Evolutionary conservation across 2,113 vertebrate species (phyloP).

Genomic region (Probosciger aterrimus): DNA sequence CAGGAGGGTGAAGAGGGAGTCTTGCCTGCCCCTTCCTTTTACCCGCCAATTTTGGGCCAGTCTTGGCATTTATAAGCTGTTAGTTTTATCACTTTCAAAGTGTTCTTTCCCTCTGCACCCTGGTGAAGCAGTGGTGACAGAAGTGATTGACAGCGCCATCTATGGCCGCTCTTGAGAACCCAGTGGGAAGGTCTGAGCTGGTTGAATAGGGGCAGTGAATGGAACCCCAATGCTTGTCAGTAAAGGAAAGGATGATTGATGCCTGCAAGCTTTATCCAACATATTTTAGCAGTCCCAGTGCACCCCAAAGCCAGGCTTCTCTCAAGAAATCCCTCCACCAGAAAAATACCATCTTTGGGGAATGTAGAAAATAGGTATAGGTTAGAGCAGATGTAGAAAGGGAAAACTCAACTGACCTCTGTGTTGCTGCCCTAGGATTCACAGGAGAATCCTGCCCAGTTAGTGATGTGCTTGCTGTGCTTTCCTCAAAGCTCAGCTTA

Average conservation of each 20-base stretch:
- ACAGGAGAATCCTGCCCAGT: neutral
- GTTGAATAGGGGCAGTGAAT: neutral
- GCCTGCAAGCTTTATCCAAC: neutral
- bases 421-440: rapidly evolving
- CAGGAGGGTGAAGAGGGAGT: neutral
- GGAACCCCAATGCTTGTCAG: neutral
- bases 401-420: neutral
- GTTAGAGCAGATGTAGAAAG: neutral
- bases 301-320: neutral
- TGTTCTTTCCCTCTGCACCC: neutral
- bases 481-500: neutral
- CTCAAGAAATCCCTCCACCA: neutral
- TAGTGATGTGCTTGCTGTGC: neutral
- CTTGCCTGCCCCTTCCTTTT: neutral
- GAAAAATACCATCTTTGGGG: neutral
- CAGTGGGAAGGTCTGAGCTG: neutral
- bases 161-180: neutral
- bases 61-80: neutral
- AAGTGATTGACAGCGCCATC: neutral
- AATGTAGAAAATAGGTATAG: rapidly evolving
- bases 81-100: neutral
- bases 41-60: neutral
- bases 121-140: neutral
- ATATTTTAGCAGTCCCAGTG: neutral
- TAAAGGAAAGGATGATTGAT: neutral